Conservation (phyloP, 2,113 vertebrate genomes). For the Eulemur rufifrons region DNA sequence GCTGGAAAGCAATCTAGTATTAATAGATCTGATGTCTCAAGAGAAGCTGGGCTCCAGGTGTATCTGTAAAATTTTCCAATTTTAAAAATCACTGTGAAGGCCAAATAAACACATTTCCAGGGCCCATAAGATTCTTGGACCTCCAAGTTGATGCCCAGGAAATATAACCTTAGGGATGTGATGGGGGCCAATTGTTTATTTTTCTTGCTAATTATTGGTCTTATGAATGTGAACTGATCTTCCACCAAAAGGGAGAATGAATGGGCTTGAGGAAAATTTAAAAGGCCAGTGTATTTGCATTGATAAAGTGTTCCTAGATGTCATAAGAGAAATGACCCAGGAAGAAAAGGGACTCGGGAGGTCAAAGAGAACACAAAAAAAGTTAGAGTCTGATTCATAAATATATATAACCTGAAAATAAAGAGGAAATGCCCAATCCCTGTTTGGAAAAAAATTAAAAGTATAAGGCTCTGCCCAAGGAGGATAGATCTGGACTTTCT, state of each 20-base stretch:
- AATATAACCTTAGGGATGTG: not conserved
- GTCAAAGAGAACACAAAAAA: not conserved
- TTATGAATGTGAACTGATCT: not conserved
- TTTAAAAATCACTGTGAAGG: slow-evolving; percentile 36
- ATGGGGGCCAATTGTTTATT: not conserved
- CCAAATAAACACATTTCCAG: slow-evolving; percentile 28
- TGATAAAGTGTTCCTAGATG: not conserved
- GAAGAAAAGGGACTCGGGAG: slow-evolving; percentile 26
- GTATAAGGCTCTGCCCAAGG: not conserved
- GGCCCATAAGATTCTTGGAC: not conserved
- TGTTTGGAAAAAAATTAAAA: not conserved
- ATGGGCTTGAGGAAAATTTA: not conserved
- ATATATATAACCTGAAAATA: not conserved
- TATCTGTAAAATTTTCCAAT: not conserved
- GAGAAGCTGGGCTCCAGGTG: not conserved
- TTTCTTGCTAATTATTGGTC: not conserved
- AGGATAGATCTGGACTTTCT: not conserved
- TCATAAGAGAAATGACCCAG: not conserved
- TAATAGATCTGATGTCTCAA: slow-evolving; percentile 38
- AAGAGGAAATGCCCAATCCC: not conserved
- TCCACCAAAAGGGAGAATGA: not conserved
- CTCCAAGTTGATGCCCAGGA: not conserved
- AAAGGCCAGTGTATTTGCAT: not conserved
- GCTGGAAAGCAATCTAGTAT: not conserved
- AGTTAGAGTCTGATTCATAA: slow-evolving; percentile 4